Percentiles rank a stretch among this genome's conserved stretches.
Evolutionary conservation across 2,113 vertebrate genomes (phyloP).

Genomic region (Rhinopomastus cyanomelas): DNA sequence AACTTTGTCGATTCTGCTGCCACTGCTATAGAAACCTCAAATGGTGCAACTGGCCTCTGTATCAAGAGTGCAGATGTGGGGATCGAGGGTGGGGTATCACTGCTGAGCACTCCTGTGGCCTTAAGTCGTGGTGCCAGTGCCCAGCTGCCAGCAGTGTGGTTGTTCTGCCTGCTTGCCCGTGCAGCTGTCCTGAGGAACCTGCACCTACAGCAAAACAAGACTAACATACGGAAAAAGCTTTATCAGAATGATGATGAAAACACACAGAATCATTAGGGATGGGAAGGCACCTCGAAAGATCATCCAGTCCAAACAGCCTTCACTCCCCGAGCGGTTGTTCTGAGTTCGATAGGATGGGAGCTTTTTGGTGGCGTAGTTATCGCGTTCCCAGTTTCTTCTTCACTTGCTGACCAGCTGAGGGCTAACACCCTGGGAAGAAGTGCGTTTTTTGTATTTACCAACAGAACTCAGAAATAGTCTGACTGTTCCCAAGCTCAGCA

Average conservation of each 20-base stretch:
- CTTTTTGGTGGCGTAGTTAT: neutral
- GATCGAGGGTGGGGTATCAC: too few species aligned
- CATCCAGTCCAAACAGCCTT: neutral
- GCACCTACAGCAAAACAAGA: neutral
- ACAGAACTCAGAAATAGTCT: neutral
- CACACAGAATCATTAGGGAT: too few species aligned
- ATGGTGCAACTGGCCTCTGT: neutral
- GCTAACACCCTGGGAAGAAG: neutral
- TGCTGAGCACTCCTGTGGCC: neutral
- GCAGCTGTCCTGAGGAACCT: neutral
- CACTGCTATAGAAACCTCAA: neutral
- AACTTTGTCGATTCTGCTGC: neutral
- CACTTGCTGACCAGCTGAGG: neutral
- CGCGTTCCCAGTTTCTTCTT: neutral
- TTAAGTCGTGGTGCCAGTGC: neutral
- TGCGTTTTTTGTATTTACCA: conserved; percentile 6
- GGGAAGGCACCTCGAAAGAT: too few species aligned
- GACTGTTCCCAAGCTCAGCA: neutral
- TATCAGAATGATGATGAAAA: neutral
- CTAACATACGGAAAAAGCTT: neutral
- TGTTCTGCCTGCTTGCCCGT: neutral
- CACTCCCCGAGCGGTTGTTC: neutral
- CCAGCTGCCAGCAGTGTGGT: neutral
- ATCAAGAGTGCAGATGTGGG: neutral
- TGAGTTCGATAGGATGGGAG: neutral